phyloP scores from a whole-genome alignment of 2,113 vertebrate species.

The Eupsittula cactorum region DNA sequence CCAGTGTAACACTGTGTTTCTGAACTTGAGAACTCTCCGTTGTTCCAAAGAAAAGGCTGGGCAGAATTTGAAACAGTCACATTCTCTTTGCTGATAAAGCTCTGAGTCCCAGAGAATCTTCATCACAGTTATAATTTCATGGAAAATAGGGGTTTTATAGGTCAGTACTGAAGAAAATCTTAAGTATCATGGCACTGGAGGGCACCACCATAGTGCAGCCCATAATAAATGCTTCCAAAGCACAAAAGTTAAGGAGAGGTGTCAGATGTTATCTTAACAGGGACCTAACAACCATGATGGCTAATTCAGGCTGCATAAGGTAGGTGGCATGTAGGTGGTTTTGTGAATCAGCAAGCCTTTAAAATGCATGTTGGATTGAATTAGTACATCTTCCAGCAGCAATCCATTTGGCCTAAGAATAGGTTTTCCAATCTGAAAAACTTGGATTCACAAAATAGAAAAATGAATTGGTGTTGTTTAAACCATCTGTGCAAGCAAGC shows the following conservation, averaged over 20 bases:
- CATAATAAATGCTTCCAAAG: not conserved
- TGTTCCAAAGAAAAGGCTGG: not conserved
- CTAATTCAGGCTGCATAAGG: not conserved
- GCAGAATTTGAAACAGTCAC: not conserved
- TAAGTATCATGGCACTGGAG: not conserved
- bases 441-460: not conserved
- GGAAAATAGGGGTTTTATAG: not conserved
- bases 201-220: not conserved
- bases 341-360: conserved; percentile 46
- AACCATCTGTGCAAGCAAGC: not conserved
- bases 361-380: conserved; percentile 32
- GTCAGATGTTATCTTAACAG: conserved; percentile 46
- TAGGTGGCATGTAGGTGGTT: conserved; percentile 60
- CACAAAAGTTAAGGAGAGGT: conserved; percentile 33
- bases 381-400: conserved; percentile 30
- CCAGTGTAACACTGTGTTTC: not conserved
- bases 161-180: not conserved
- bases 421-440: not conserved
- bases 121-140: not conserved
- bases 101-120: not conserved
- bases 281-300: not conserved
- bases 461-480: not conserved
- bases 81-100: not conserved
- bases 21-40: not conserved
- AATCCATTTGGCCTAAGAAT: not conserved